Conservation (phyloP, 1,140 invertebrate genomes). For the honey bee (Apis mellifera) region Amel_HAv3.1 CM009932.2:11111501-11112000, state of each 20-base stretch:
- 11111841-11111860: slow-evolving; percentile 73
- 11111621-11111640: slow-evolving; percentile 69
- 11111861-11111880: slow-evolving; percentile 55
- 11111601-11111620: slow-evolving; percentile 65
- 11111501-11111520: slow-evolving; percentile 47
- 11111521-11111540: slow-evolving; percentile 57
- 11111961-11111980: slow-evolving; percentile 42
- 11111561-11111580: slow-evolving; percentile 37
- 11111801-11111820: slow-evolving; percentile 76
- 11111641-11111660: slow-evolving; percentile 73
- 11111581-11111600: slow-evolving; percentile 70
- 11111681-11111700: background rate
- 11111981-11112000: slow-evolving; percentile 42
- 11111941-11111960: slow-evolving; percentile 15
- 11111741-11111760: slow-evolving; percentile 73
- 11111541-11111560: slow-evolving; percentile 9
- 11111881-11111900: slow-evolving; percentile 49
- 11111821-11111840: slow-evolving; percentile 70
- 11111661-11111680: background rate
- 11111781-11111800: slow-evolving; percentile 78
- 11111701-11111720: slow-evolving; percentile 16
- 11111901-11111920: slow-evolving; percentile 12
- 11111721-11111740: slow-evolving; percentile 64
- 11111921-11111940: slow-evolving; percentile 52
- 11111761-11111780: slow-evolving; percentile 78